Conservation (phyloP, 2,113 vertebrate genomes). For the Ceyx margarethae region DNA sequence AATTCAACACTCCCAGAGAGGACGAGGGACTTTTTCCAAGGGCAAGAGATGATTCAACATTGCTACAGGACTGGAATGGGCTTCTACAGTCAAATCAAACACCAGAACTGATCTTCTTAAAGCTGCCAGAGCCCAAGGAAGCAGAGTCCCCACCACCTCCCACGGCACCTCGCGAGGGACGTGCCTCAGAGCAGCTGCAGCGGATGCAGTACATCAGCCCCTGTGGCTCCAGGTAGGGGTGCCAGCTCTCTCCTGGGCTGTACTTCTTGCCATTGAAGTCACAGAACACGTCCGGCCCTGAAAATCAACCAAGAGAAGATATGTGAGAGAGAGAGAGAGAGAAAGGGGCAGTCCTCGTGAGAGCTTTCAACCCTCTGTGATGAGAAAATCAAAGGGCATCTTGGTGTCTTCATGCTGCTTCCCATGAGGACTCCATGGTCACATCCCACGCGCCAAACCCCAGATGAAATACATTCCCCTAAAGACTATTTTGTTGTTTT, state of each 20-base stretch:
- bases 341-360: not conserved
- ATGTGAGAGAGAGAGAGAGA: not conserved
- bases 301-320: not conserved
- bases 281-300: slow-evolving; percentile 83
- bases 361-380: fast-evolving
- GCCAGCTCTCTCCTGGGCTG: slow-evolving; percentile 91
- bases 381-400: not conserved
- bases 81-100: not conserved
- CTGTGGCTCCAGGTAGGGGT: slow-evolving; percentile 91
- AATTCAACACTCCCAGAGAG: not conserved
- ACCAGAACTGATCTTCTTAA: fast-evolving
- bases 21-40: not conserved
- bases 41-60: fast-evolving
- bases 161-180: fast-evolving
- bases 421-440: not conserved
- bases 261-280: slow-evolving; percentile 91
- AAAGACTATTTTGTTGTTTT: not conserved
- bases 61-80: fast-evolving
- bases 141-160: not conserved
- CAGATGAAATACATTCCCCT: not conserved
- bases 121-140: fast-evolving
- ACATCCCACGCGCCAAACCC: not conserved
- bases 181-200: slow-evolving; percentile 89
- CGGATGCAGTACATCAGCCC: slow-evolving; percentile 92
- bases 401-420: not conserved